Conservation (phyloP, 1,140 invertebrate species). For the Achatina immaculata region DNA sequence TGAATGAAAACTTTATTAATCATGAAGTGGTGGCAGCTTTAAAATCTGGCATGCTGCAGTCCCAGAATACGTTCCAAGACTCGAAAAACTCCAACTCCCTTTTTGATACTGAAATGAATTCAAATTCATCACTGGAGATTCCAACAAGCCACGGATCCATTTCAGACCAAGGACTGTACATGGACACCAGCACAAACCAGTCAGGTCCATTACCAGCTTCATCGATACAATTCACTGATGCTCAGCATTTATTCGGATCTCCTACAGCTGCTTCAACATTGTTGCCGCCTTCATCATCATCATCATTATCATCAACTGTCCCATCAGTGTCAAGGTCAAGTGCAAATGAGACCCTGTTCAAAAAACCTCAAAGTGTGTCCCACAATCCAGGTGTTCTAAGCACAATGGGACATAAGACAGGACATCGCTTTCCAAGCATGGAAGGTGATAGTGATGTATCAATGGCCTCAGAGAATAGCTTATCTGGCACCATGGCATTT, state of each 20-base stretch:
- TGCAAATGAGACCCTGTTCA: not conserved
- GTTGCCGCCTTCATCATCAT: not conserved
- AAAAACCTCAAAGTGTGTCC: not conserved
- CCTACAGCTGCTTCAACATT: not conserved
- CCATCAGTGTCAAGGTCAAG: not conserved
- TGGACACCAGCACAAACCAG: not conserved
- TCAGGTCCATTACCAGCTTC: not conserved
- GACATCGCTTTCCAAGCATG: not conserved
- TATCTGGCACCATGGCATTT: not conserved
- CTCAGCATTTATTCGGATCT: not conserved
- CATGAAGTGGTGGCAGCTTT: not conserved
- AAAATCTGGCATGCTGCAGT: not conserved
- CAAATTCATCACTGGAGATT: not conserved
- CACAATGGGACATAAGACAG: not conserved
- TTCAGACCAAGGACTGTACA: not conserved
- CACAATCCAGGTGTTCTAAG: not conserved
- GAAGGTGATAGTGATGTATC: conserved; percentile 3
- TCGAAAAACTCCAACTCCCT: not conserved
- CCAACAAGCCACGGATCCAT: not conserved
- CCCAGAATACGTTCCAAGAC: not conserved
- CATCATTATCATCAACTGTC: not conserved
- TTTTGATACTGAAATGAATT: not conserved
- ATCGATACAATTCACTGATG: not conserved
- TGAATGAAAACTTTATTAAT: not conserved
- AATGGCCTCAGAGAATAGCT: not conserved